Percentiles rank a stretch among this genome's conserved stretches.
Conservation (phyloP, 2,888 invertebrate species). For the Drosophila multiciliata region DNA sequence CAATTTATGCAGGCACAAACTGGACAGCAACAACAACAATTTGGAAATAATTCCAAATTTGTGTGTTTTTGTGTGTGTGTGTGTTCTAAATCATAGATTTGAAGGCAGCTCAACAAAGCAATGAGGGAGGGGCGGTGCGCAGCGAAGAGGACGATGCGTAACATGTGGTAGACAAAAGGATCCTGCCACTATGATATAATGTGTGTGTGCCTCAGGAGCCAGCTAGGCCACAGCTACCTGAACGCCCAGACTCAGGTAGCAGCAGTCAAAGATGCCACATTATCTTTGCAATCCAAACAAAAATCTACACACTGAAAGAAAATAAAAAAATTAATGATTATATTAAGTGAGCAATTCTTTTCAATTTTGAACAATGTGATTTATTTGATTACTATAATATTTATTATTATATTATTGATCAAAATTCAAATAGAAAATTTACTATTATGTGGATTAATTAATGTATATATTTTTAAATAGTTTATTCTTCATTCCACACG, state of each 20-base stretch:
- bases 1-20: constrained; percentile 62
- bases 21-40: constrained; percentile 38
- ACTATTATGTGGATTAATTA: too few species aligned
- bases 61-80: constrained; percentile 14
- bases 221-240: constrained; percentile 35
- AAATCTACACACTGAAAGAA: constrained; percentile 5
- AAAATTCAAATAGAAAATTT: too few species aligned
- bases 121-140: neutral
- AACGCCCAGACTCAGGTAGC: constrained; percentile 29
- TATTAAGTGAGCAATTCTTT: neutral
- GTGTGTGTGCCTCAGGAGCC: constrained; percentile 16
- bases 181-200: constrained; percentile 30
- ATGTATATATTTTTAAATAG: too few species aligned
- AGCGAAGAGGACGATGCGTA: constrained; percentile 34
- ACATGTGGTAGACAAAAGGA: constrained; percentile 46
- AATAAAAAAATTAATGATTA: neutral
- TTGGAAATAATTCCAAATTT: constrained; percentile 10
- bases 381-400: too few species aligned
- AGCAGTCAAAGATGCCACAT: constrained; percentile 6
- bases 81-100: constrained; percentile 51
- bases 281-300: constrained; percentile 2
- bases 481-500: neutral
- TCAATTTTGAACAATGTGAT: too few species aligned
- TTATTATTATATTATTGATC: too few species aligned
- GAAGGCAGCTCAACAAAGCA: constrained; percentile 14